phyloP scores from a whole-genome alignment of 1,140 invertebrate genomes.

The Carcinoscorpius rotundicauda region DNA sequence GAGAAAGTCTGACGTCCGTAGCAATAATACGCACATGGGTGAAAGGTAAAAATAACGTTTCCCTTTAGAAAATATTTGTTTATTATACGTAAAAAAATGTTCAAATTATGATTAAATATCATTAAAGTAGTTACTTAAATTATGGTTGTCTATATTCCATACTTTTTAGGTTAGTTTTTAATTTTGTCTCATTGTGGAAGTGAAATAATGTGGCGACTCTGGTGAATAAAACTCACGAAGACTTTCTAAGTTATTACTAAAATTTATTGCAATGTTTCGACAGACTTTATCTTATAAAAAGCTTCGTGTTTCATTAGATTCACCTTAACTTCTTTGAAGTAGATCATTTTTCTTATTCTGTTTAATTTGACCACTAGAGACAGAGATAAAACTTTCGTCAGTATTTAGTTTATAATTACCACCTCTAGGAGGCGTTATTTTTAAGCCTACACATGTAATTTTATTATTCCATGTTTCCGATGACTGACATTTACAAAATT shows the following conservation, averaged over 20 bases:
- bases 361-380: too few species aligned
- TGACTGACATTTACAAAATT: background rate
- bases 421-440: background rate
- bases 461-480: background rate
- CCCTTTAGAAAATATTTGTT: background rate
- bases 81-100: background rate
- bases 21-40: constrained; percentile 84
- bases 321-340: too few species aligned
- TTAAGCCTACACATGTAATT: background rate
- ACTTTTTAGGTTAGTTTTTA: background rate
- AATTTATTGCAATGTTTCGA: too few species aligned
- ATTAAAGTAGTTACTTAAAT: background rate
- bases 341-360: too few species aligned
- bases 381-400: background rate
- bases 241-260: too few species aligned
- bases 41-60: constrained; percentile 44
- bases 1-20: constrained; percentile 71
- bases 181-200: background rate
- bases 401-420: background rate
- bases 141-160: background rate
- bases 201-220: too few species aligned
- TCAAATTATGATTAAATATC: background rate
- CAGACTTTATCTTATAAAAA: too few species aligned
- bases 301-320: too few species aligned
- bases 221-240: too few species aligned